A percentile compares a stretch with the other conserved stretches of the same genome.
phyloP scores from a whole-genome alignment of 2,888 invertebrate species.

The Erebia palarica region DNA sequence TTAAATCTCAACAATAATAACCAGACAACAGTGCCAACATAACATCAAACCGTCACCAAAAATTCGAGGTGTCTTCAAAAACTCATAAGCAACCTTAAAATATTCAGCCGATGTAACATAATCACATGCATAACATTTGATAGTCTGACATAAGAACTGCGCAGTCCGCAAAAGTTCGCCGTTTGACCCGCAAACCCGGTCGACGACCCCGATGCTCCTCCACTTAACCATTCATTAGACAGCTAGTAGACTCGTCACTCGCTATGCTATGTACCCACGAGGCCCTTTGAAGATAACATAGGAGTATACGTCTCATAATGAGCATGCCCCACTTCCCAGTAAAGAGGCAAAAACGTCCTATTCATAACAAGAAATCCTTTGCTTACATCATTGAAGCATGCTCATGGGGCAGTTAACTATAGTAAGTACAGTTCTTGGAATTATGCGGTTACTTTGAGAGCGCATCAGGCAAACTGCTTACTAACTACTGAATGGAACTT shows the following conservation, averaged over 20 bases:
- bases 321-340: neutral
- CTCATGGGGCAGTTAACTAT: neutral
- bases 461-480: too few species aligned
- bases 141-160: conserved; percentile 2
- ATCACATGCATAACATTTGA: neutral
- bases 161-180: conserved; percentile 22
- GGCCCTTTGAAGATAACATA: conserved; percentile 16
- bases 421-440: too few species aligned
- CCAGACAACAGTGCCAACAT: too few species aligned
- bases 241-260: neutral
- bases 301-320: neutral
- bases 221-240: conserved; percentile 46
- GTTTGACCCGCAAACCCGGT: conserved; percentile 39
- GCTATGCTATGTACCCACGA: conserved; percentile 1
- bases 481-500: too few species aligned
- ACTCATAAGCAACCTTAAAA: too few species aligned
- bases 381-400: conserved; percentile 3
- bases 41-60: neutral
- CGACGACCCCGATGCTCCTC: conserved; percentile 40
- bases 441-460: too few species aligned
- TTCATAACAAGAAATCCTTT: conserved; percentile 1
- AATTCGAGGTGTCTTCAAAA: neutral
- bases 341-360: conserved; percentile 2
- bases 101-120: too few species aligned
- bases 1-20: too few species aligned